phyloP scores from a whole-genome alignment of 1,140 invertebrate genomes.

The Gryon sp. region DNA sequence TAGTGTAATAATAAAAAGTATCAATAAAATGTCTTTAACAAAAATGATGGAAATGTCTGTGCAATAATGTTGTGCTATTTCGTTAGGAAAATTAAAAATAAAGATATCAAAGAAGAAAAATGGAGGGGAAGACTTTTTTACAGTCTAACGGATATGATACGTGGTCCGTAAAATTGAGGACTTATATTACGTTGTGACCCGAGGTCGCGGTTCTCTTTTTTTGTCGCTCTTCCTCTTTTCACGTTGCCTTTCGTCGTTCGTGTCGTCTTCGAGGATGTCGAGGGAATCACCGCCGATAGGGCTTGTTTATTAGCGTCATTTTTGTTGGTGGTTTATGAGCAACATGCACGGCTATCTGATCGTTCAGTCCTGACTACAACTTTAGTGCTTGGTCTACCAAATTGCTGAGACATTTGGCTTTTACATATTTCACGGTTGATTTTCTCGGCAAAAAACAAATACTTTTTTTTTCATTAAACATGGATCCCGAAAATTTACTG shows the following conservation, averaged over 20 bases:
- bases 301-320: slow-evolving; percentile 49
- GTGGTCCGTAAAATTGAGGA: slow-evolving; percentile 72
- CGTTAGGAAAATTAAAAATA: neutral
- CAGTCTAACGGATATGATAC: slow-evolving; percentile 60
- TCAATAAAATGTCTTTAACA: too few species aligned
- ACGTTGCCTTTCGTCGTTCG: slow-evolving; percentile 31
- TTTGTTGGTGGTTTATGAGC: slow-evolving; percentile 40
- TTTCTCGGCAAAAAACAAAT: neutral
- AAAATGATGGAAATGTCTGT: too few species aligned
- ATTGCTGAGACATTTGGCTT: neutral
- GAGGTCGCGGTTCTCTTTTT: slow-evolving; percentile 3
- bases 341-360: slow-evolving; percentile 20
- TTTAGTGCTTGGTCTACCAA: slow-evolving; percentile 5
- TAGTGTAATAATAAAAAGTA: too few species aligned
- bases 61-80: too few species aligned
- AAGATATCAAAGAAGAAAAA: slow-evolving; percentile 2
- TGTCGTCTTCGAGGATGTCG: slow-evolving; percentile 37
- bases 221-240: neutral
- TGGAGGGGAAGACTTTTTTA: slow-evolving; percentile 62
- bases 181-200: slow-evolving; percentile 67
- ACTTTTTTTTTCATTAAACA: too few species aligned
- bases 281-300: slow-evolving; percentile 39
- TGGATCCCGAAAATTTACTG: too few species aligned
- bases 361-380: neutral
- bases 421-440: neutral